Percentiles rank a stretch among this genome's conserved stretches.
These are phyloP conservation scores for Ichneumoninae sp. DNA, from an alignment of 2,888 invertebrate genomes.

Conservation along the genomic window DNA sequence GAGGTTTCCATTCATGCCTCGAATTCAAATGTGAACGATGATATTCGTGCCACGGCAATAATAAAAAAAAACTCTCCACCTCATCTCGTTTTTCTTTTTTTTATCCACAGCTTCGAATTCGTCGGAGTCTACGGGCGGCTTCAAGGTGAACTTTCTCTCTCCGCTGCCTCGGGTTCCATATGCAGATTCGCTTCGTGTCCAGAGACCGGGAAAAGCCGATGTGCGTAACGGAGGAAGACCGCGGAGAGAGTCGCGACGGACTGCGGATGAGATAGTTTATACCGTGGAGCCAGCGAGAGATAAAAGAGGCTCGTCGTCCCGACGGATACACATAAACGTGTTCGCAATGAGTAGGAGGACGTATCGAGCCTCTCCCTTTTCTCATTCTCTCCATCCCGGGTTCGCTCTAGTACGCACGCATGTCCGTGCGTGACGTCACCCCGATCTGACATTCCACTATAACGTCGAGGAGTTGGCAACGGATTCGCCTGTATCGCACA, in stretches of 20 bases:
- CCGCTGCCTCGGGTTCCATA: conserved; percentile 12
- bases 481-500: conserved; percentile 50
- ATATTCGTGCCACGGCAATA: conserved; percentile 55
- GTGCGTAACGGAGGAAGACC: conserved; percentile 23
- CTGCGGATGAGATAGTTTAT: conserved; percentile 19
- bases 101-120: conserved; percentile 14
- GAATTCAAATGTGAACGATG: conserved; percentile 72
- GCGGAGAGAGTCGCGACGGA: background rate
- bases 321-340: conserved; percentile 5
- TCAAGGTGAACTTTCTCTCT: conserved; percentile 50
- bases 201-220: conserved; percentile 21
- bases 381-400: conserved; percentile 63
- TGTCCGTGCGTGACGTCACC: conserved; percentile 76
- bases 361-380: conserved; percentile 59
- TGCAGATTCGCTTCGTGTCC: conserved; percentile 38
- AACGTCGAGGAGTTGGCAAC: conserved; percentile 55
- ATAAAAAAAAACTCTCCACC: background rate
- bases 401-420: conserved; percentile 52
- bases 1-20: conserved; percentile 71
- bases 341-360: conserved; percentile 20
- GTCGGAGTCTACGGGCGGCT: conserved; percentile 6
- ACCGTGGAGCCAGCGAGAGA: background rate
- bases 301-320: conserved; percentile 19
- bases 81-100: conserved; percentile 12
- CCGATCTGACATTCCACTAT: conserved; percentile 75